A percentile compares a stretch with the other conserved stretches of the same genome.
Evolutionary conservation across 2,113 vertebrate genomes (phyloP).

Genomic region (Callaeas wilsoni): DNA sequence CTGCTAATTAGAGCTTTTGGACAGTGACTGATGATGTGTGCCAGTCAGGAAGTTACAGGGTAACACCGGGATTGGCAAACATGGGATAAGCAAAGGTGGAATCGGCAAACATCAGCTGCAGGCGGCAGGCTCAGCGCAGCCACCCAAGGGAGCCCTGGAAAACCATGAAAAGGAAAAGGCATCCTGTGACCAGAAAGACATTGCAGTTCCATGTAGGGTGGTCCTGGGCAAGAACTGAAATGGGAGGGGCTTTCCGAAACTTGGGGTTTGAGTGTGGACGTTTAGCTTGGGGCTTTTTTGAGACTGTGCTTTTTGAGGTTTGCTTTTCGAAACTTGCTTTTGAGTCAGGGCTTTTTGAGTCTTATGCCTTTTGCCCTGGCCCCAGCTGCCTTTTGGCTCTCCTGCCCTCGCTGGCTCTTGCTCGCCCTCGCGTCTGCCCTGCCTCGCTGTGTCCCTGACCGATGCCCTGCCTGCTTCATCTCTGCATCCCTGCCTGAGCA

Average conservation of each 20-base stretch:
- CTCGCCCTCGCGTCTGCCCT: no score
- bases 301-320: no score
- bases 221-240: neutral
- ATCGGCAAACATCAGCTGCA: neutral
- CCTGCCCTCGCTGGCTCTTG: no score
- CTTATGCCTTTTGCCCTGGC: no score
- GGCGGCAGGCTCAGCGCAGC: accelerated
- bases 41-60: neutral
- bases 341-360: no score
- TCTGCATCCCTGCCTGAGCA: no score
- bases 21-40: neutral
- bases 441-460: no score
- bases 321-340: neutral
- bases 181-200: neutral
- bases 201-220: neutral
- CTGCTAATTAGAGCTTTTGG: neutral
- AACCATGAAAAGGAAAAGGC: neutral
- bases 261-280: neutral
- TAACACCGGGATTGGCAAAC: neutral
- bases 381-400: no score
- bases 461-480: no score
- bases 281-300: neutral
- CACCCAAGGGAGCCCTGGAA: neutral
- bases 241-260: neutral
- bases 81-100: neutral